phyloP scores from a whole-genome alignment of 37 sponge, comb jelly and placozoan species.

The Geodia barretti region DNA sequence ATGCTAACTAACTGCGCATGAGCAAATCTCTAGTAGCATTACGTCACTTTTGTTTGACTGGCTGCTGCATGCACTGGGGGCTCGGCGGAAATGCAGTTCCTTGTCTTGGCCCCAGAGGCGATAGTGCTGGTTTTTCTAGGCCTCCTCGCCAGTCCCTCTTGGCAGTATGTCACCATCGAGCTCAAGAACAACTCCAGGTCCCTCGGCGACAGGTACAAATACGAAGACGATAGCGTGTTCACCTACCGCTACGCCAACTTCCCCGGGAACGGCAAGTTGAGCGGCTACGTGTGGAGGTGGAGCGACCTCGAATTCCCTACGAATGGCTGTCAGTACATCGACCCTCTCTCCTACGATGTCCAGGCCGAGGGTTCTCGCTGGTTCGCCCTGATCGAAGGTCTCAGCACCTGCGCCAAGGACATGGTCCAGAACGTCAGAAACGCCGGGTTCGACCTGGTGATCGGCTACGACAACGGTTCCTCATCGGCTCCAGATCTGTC shows the following conservation, averaged over 20 bases:
- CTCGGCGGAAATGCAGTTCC: too few relatives aligned
- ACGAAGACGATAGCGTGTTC: background rate
- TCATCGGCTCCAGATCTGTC: background rate
- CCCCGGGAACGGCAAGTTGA: background rate
- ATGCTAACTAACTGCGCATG: too few relatives aligned
- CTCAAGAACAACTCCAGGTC: background rate
- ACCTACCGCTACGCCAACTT: slow-evolving; percentile 4
- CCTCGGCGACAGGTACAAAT: background rate
- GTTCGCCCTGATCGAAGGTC: slow-evolving; percentile 26
- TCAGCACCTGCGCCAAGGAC: slow-evolving; percentile 5
- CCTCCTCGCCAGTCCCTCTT: background rate
- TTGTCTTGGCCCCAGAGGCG: too few relatives aligned
- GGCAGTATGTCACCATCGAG: background rate
- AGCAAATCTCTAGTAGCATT: too few relatives aligned
- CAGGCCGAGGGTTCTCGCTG: background rate
- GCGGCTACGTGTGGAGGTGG: background rate
- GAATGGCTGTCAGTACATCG: slow-evolving; percentile 16
- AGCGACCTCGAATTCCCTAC: background rate
- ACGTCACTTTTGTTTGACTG: too few relatives aligned
- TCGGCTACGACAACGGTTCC: slow-evolving; percentile 1
- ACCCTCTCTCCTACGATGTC: background rate
- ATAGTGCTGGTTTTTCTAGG: too few relatives aligned
- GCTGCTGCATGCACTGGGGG: too few relatives aligned
- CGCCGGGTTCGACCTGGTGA: slow-evolving; percentile 38
- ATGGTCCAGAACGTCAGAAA: slow-evolving; percentile 23